Conservation (phyloP, 2,797 vertebrate species). For the Notamacropus eugenii region DNA sequence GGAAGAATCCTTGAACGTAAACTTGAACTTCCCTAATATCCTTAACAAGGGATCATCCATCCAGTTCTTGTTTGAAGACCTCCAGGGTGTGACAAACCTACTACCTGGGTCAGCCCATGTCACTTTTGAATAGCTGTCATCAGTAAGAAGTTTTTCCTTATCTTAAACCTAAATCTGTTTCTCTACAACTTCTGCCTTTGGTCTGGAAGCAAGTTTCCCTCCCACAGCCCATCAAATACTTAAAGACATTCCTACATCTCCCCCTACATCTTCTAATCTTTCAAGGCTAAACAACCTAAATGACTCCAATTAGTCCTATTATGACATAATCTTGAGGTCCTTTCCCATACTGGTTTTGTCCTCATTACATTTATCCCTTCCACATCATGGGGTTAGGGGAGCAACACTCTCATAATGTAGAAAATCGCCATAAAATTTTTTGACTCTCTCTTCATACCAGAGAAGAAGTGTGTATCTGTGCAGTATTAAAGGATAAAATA, state of each 20-base stretch:
- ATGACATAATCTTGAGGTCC: background rate
- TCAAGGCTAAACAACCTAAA: background rate
- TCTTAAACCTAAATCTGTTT: background rate
- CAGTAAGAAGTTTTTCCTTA: background rate
- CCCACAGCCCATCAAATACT: background rate
- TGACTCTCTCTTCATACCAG: background rate
- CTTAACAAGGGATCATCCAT: background rate
- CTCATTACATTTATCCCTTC: background rate
- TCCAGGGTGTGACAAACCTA: background rate
- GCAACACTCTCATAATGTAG: background rate
- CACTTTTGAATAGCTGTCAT: background rate
- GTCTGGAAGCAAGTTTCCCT: background rate
- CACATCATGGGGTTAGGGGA: background rate
- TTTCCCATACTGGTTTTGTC: background rate
- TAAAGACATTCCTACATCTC: background rate
- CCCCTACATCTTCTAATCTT: background rate
- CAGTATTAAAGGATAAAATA: background rate
- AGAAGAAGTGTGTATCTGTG: background rate
- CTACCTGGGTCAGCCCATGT: background rate
- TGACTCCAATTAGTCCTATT: background rate
- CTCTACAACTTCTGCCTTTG: background rate
- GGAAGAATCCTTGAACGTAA: background rate
- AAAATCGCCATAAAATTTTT: background rate
- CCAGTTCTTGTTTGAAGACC: background rate
- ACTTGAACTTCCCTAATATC: background rate